Conservation (phyloP, 2,797 vertebrate species). For the Acipenser oxyrinchus region DNA sequence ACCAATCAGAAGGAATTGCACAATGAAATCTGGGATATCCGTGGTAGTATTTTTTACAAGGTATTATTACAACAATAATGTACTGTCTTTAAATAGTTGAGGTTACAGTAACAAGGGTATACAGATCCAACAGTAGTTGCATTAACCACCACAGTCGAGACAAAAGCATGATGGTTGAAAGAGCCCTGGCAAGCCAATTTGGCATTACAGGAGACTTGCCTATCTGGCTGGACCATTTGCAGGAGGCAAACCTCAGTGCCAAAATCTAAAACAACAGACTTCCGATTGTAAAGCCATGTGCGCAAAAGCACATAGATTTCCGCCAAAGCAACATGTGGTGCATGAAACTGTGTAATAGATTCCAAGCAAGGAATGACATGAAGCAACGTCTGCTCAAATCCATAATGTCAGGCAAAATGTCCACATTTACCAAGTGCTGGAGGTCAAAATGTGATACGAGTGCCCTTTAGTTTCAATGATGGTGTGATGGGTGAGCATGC, state of each 20-base stretch:
- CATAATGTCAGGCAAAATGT: neutral
- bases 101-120: too few species aligned
- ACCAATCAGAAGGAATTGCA: neutral
- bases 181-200: too few species aligned
- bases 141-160: too few species aligned
- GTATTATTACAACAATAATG: too few species aligned
- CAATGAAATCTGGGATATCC: neutral
- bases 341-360: neutral
- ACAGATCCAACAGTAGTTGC: too few species aligned
- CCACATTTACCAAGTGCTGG: neutral
- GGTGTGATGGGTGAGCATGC: neutral
- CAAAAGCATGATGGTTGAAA: too few species aligned
- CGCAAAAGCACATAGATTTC: neutral
- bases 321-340: neutral
- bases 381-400: neutral
- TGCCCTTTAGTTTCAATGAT: neutral
- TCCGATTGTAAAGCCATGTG: neutral
- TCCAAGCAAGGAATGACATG: neutral
- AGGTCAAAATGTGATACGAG: neutral
- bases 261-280: neutral
- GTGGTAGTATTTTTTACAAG: too few species aligned
- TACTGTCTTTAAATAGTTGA: conserved; percentile 31
- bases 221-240: neutral
- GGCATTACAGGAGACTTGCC: neutral
- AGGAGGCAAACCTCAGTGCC: neutral